Conservation (phyloP, 2,888 invertebrate genomes). For the Fragum sueziense region DNA sequence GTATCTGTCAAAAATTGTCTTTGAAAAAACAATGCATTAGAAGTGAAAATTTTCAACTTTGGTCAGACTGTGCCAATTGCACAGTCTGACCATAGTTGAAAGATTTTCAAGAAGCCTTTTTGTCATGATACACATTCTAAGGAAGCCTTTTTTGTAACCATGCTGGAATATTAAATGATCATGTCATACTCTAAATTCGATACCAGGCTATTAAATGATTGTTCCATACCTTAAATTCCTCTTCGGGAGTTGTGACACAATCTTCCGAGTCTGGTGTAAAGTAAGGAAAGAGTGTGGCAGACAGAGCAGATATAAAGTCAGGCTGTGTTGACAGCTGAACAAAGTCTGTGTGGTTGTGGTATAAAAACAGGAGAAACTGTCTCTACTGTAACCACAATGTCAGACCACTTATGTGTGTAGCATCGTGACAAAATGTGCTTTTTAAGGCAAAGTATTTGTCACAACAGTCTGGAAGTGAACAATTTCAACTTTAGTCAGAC, state of each 20-base stretch:
- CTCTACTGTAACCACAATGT: too few relatives aligned
- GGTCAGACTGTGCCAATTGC: too few relatives aligned
- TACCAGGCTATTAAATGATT: too few relatives aligned
- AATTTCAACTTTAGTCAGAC: too few relatives aligned
- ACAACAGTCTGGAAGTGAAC: slow-evolving; percentile 61
- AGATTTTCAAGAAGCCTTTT: too few relatives aligned
- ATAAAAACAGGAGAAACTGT: slow-evolving; percentile 95
- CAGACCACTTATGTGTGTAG: too few relatives aligned
- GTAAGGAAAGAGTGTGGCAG: slow-evolving; percentile 90
- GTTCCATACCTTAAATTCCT: slow-evolving; percentile 83
- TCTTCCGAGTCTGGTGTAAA: slow-evolving; percentile 76
- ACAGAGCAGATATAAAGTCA: slow-evolving; percentile 91
- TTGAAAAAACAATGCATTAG: slow-evolving; percentile 52
- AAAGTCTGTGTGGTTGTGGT: slow-evolving; percentile 97
- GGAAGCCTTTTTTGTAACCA: too few relatives aligned
- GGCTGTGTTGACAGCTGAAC: slow-evolving; percentile 95
- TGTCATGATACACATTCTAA: slow-evolving; percentile 68
- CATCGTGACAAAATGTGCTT: slow-evolving; percentile 83
- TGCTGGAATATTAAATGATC: too few relatives aligned
- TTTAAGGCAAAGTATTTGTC: slow-evolving; percentile 67
- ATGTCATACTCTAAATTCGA: slow-evolving; percentile 84
- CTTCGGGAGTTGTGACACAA: slow-evolving; percentile 81
- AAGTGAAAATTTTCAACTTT: too few relatives aligned
- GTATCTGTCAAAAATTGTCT: too few relatives aligned
- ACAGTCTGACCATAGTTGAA: too few relatives aligned